Percentiles rank a stretch among this genome's conserved stretches.
phyloP scores from a whole-genome alignment of 2,888 invertebrate genomes.

The Escarpia spicata region DNA sequence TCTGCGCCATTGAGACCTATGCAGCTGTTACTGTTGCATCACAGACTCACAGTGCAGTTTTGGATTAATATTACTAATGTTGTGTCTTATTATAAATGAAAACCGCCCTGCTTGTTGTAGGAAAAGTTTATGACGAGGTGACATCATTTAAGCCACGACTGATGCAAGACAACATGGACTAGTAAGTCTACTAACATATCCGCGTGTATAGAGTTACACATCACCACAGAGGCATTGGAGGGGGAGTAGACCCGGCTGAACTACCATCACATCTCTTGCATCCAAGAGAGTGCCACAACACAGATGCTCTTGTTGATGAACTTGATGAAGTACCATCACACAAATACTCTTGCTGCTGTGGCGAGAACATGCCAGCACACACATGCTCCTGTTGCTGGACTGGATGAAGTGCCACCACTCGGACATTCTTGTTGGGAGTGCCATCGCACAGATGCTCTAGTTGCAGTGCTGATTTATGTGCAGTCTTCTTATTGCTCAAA shows the following conservation, averaged over 20 bases:
- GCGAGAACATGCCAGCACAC: not conserved
- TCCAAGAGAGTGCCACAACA: no score
- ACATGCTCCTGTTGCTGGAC: not conserved
- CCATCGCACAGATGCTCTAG: conserved; percentile 1
- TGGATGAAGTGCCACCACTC: not conserved
- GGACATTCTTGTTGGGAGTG: not conserved
- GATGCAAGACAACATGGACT: not conserved
- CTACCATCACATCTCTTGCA: not conserved
- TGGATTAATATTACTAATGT: not conserved
- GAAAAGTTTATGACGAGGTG: not conserved
- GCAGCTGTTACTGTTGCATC: no score
- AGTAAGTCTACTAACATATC: not conserved
- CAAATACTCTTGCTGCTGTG: not conserved
- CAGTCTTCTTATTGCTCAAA: not conserved
- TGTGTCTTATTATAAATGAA: not conserved
- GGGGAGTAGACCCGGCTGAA: not conserved
- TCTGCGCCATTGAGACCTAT: no score
- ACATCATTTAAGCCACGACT: not conserved
- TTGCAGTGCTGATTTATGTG: not conserved
- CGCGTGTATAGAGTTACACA: not conserved
- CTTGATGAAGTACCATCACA: not conserved
- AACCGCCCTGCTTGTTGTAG: not conserved
- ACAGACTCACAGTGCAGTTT: not conserved
- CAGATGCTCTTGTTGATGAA: not conserved
- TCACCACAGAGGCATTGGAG: not conserved